Conservation (phyloP, 2,113 vertebrate genomes). For the Chauna torquata region DNA sequence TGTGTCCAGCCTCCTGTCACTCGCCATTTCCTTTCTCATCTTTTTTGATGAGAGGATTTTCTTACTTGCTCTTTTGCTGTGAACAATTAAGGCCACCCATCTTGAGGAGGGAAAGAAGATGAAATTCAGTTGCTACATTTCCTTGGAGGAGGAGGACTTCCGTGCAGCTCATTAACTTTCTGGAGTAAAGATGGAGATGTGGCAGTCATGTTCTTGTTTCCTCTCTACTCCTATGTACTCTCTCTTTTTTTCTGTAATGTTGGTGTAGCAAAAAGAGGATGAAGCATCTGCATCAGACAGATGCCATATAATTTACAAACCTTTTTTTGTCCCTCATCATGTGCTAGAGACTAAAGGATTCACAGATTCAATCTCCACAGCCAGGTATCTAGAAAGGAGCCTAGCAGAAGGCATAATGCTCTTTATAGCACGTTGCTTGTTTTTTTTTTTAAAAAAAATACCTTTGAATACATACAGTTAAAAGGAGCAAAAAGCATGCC, state of each 20-base stretch:
- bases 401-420: not conserved
- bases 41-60: not conserved
- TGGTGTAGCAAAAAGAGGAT: not conserved
- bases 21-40: not conserved
- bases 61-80: not conserved
- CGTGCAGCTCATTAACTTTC: not conserved
- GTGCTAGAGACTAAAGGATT: not conserved
- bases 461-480: not conserved
- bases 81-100: not conserved
- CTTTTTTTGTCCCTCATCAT: not conserved
- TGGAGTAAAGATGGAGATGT: not conserved
- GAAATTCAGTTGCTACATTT: not conserved
- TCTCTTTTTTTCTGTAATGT: not conserved
- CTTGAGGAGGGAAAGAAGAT: not conserved
- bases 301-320: not conserved
- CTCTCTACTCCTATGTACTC: not conserved
- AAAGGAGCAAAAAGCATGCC: not conserved
- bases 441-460: not conserved
- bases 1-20: not conserved
- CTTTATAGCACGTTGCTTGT: not conserved
- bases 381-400: not conserved
- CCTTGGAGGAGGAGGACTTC: not conserved
- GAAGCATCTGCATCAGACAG: not conserved
- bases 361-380: not conserved
- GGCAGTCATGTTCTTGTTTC: not conserved